Conservation (phyloP, 2,113 vertebrate genomes). For the Plecotus auritus region DNA sequence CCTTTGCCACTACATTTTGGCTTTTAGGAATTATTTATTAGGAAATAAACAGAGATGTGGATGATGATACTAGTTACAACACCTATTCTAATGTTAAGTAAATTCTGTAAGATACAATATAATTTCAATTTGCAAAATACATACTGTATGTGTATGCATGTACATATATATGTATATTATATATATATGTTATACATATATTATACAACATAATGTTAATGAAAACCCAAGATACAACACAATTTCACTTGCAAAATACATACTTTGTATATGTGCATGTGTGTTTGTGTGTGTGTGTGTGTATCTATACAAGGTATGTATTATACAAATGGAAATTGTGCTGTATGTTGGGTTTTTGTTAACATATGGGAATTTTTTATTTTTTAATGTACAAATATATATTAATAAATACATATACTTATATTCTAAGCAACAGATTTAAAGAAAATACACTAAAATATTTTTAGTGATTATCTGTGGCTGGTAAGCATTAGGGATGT, state of each 20-base stretch:
- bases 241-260: not conserved
- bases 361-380: not conserved
- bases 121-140: not conserved
- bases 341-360: not conserved
- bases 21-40: conserved; percentile 30
- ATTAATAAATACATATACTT: not conserved
- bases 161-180: not conserved
- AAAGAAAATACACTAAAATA: not conserved
- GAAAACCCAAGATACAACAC: not conserved
- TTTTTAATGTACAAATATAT: not conserved
- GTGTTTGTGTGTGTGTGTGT: not conserved
- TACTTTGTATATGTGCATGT: not conserved
- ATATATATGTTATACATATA: not conserved
- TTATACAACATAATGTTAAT: not conserved
- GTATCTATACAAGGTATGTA: not conserved
- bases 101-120: not conserved
- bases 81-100: not conserved
- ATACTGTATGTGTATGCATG: not conserved
- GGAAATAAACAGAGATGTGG: not conserved
- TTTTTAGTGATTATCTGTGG: not conserved
- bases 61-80: not conserved
- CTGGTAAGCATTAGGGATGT: not conserved
- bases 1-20: not conserved
- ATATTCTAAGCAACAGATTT: not conserved
- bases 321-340: not conserved